phyloP scores from a whole-genome alignment of 2,888 invertebrate species.

The Rhyacophila evoluta region DNA sequence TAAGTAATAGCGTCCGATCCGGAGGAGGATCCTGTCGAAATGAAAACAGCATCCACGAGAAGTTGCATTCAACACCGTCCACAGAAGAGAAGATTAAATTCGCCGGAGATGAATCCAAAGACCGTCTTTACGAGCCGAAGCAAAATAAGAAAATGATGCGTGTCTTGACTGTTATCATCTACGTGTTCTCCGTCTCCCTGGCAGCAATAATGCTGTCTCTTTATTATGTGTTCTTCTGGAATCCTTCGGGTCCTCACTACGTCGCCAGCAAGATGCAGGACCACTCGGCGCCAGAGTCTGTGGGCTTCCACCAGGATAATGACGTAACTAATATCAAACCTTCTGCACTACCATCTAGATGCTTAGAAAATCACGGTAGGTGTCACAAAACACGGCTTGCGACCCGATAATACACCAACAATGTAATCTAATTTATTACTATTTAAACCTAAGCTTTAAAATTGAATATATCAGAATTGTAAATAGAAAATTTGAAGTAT shows the following conservation, averaged over 20 bases:
- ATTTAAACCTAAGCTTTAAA: too few relatives aligned
- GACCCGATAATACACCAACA: not conserved
- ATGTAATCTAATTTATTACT: too few relatives aligned
- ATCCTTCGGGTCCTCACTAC: slow-evolving; percentile 73
- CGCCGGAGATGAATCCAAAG: slow-evolving; percentile 74
- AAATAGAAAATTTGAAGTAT: too few relatives aligned
- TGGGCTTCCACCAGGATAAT: slow-evolving; percentile 39
- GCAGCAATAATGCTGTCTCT: slow-evolving; percentile 94
- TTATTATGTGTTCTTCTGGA: slow-evolving; percentile 96
- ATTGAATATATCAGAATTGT: too few relatives aligned
- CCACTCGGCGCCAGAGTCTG: slow-evolving; percentile 25
- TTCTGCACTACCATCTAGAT: slow-evolving; percentile 42
- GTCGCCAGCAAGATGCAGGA: slow-evolving; percentile 67
- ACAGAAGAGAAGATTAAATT: slow-evolving; percentile 74
- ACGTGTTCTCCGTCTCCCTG: slow-evolving; percentile 93
- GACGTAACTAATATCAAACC: slow-evolving; percentile 50
- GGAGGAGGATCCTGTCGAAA: slow-evolving; percentile 66
- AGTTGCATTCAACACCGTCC: slow-evolving; percentile 57
- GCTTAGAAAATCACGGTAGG: slow-evolving; percentile 53
- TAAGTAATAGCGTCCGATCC: slow-evolving; percentile 70
- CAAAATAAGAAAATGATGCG: slow-evolving; percentile 90
- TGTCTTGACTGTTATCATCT: slow-evolving; percentile 92
- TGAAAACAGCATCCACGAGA: slow-evolving; percentile 54
- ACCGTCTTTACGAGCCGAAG: slow-evolving; percentile 83
- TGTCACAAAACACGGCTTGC: slow-evolving; percentile 41